These are phyloP conservation scores for Holocentrus rufus DNA, from an alignment of 2,797 vertebrate genomes.

Conservation along the genomic window DNA sequence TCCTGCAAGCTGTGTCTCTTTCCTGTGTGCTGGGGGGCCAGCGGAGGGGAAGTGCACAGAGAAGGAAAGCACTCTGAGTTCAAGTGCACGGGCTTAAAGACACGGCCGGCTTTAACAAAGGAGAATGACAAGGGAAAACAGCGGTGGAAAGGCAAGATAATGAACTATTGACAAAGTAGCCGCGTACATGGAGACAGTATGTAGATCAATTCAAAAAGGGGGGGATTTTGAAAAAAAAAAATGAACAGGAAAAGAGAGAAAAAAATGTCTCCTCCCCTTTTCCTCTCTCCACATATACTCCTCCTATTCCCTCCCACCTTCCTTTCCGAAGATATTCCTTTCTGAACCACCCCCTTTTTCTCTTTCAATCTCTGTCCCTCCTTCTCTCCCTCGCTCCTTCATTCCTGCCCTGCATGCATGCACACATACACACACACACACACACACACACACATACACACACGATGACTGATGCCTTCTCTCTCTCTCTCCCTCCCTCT, in stretches of 20 bases:
- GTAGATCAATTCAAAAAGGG: slow-evolving; percentile 51
- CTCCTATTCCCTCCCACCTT: slow-evolving; percentile 72
- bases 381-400: slow-evolving; percentile 69
- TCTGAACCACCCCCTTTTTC: slow-evolving; percentile 9
- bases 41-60: slow-evolving; percentile 77
- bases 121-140: slow-evolving; percentile 56
- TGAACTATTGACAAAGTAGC: slow-evolving; percentile 48
- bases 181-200: slow-evolving; percentile 45
- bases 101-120: slow-evolving; percentile 74
- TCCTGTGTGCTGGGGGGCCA: slow-evolving; percentile 81
- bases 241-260: slow-evolving; percentile 72
- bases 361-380: slow-evolving; percentile 72
- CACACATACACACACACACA: slow-evolving; percentile 15
- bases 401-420: slow-evolving; percentile 59
- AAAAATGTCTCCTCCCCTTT: slow-evolving; percentile 76
- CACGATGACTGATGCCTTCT: slow-evolving; percentile 77
- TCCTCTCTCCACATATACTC: slow-evolving; percentile 65
- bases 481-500: slow-evolving; percentile 56
- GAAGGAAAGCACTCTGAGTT: slow-evolving; percentile 78
- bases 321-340: slow-evolving; percentile 41
- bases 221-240: slow-evolving; percentile 48
- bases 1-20: slow-evolving; percentile 75
- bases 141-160: slow-evolving; percentile 57
- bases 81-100: slow-evolving; percentile 81
- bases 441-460: slow-evolving; percentile 59